Conservation (phyloP, 2,888 invertebrate genomes). For the Tipula helvola region DNA sequence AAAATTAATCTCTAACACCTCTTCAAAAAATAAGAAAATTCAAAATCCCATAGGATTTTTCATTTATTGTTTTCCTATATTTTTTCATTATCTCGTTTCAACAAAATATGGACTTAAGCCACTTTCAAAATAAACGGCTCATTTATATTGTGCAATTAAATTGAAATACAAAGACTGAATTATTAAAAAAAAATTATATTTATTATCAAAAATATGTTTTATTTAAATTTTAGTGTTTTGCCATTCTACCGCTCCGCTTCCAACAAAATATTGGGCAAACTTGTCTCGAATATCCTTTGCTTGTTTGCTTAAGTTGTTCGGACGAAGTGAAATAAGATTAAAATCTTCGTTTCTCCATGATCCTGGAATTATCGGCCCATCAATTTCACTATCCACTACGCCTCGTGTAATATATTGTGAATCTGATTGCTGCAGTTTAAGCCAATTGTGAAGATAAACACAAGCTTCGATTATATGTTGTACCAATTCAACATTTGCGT, state of each 20-base stretch:
- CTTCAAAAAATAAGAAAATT: no score
- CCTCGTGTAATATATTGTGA: neutral
- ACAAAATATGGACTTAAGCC: no score
- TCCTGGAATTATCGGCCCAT: neutral
- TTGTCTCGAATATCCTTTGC: neutral
- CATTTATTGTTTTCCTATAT: no score
- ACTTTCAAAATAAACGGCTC: no score
- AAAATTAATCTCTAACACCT: no score
- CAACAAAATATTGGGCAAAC: neutral
- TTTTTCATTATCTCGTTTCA: no score
- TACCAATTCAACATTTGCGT: neutral
- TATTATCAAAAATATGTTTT: no score
- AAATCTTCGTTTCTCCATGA: neutral
- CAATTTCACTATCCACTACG: neutral
- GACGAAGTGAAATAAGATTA: neutral
- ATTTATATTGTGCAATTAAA: no score
- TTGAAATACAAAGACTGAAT: no score
- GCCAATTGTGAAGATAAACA: neutral
- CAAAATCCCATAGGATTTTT: no score
- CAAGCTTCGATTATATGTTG: neutral
- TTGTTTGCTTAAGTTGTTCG: neutral
- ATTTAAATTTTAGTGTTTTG: neutral
- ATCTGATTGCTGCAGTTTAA: neutral
- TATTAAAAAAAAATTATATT: no score
- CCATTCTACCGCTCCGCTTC: neutral